These are phyloP conservation scores for Drosophila ananassae DNA, from an alignment of 1,140 invertebrate species.

Conservation along the genomic window DNA sequence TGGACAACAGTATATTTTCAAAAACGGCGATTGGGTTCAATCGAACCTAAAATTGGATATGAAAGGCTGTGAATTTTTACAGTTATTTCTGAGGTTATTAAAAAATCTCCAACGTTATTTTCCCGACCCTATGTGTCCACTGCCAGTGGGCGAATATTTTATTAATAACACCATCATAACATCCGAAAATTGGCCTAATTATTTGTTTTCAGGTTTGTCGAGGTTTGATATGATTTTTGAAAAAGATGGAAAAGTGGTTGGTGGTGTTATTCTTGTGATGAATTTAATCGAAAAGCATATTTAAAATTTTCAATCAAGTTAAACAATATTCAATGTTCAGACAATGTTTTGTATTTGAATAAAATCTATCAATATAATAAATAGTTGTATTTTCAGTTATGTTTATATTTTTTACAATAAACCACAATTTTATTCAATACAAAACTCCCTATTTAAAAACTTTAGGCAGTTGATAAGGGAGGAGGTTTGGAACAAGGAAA, in stretches of 20 bases:
- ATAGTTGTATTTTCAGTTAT: too few relatives aligned
- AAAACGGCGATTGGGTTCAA: neutral
- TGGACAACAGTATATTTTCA: neutral
- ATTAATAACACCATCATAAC: neutral
- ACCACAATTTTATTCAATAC: too few relatives aligned
- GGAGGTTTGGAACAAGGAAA: too few relatives aligned
- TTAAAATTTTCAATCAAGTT: neutral
- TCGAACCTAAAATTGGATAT: neutral
- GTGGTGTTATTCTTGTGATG: neutral
- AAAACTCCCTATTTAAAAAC: too few relatives aligned
- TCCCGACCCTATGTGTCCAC: neutral
- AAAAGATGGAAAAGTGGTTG: neutral
- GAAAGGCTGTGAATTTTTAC: neutral
- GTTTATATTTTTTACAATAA: too few relatives aligned
- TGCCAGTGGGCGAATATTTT: neutral
- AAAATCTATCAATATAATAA: too few relatives aligned
- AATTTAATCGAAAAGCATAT: neutral
- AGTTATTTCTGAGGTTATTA: neutral
- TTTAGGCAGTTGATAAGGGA: too few relatives aligned
- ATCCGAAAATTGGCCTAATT: neutral
- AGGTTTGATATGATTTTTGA: neutral
- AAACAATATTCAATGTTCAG: too few relatives aligned
- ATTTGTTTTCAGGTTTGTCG: neutral
- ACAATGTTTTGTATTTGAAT: too few relatives aligned
- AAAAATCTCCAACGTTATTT: neutral